Percentiles rank a stretch among this genome's conserved stretches.
phyloP scores from a whole-genome alignment of 2,113 vertebrate species.

The Cathartes aura region DNA sequence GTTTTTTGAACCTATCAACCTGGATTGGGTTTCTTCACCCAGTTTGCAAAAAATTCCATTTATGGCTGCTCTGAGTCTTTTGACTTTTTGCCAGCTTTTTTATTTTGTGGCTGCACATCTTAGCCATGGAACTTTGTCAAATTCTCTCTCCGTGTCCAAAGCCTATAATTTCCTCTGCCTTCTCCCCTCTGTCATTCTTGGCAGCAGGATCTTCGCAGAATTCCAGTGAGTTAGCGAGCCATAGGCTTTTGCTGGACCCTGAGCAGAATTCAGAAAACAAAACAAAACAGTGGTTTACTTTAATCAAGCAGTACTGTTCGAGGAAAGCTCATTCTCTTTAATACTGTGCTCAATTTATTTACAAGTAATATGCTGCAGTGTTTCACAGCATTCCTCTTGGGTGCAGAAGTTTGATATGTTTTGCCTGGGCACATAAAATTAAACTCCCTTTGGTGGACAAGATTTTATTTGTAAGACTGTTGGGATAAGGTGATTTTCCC shows the following conservation, averaged over 20 bases:
- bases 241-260: slow-evolving; percentile 2
- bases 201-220: slow-evolving; percentile 25
- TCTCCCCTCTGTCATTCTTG: slow-evolving; percentile 66
- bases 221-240: slow-evolving; percentile 46
- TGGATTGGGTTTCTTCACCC: slow-evolving; percentile 4
- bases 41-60: slow-evolving; percentile 62
- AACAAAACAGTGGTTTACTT: slow-evolving; percentile 20
- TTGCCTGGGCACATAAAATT: neutral
- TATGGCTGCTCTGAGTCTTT: slow-evolving; percentile 38
- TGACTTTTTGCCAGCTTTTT: slow-evolving; percentile 55
- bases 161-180: slow-evolving; percentile 68
- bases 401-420: neutral
- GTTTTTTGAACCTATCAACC: neutral
- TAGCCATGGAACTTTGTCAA: slow-evolving; percentile 34
- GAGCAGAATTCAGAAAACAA: slow-evolving; percentile 22
- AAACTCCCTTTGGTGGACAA: neutral
- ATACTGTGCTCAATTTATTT: neutral
- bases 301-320: neutral
- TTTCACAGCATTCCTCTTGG: neutral
- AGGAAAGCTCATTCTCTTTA: neutral
- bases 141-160: slow-evolving; percentile 20
- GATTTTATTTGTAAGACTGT: neutral
- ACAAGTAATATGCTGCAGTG: neutral
- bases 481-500: neutral
- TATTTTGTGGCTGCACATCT: slow-evolving; percentile 44